Evolutionary conservation across 2,113 vertebrate species (phyloP).

Genomic region (Rhineura floridana): DNA sequence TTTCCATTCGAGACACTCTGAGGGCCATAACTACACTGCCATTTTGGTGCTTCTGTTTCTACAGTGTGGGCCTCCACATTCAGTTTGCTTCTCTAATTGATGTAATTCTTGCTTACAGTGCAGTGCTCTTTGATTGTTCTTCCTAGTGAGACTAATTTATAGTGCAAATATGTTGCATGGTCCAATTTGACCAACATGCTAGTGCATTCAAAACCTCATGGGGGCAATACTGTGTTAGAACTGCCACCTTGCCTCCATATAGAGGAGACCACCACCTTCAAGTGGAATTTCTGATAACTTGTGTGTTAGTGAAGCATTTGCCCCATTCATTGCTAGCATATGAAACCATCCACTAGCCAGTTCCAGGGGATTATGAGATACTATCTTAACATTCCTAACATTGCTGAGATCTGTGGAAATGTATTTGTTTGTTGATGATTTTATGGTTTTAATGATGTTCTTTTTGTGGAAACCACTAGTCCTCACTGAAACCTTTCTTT

Average conservation of each 20-base stretch:
- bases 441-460: no score
- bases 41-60: neutral
- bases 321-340: neutral
- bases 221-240: no score
- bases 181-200: neutral
- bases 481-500: neutral
- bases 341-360: no score
- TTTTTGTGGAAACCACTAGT: neutral
- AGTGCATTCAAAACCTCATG: no score
- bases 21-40: neutral
- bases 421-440: no score
- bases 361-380: neutral
- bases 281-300: neutral
- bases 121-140: neutral
- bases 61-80: neutral
- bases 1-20: constrained; percentile 34
- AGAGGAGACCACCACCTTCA: no score
- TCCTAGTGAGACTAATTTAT: neutral
- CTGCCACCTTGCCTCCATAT: neutral
- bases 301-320: neutral
- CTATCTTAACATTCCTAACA: no score
- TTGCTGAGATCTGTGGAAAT: no score
- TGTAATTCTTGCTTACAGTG: neutral
- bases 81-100: neutral
- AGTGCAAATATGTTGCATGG: neutral